Percentiles rank a stretch among this genome's conserved stretches.
Evolutionary conservation across 2,113 vertebrate species (phyloP).

Genomic region (Aegithalos caudatus): DNA sequence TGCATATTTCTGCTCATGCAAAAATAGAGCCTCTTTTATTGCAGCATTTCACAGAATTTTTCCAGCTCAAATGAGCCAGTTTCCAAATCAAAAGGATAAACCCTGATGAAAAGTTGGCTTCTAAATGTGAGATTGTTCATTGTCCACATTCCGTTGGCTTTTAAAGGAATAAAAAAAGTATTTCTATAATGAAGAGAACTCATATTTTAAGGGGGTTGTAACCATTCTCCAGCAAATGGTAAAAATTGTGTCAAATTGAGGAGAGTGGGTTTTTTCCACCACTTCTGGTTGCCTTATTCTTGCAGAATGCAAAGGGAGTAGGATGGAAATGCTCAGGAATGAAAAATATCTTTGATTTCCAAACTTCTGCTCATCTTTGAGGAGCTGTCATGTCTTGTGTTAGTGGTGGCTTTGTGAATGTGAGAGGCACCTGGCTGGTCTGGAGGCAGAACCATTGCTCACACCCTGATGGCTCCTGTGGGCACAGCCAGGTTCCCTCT

Average conservation of each 20-base stretch:
- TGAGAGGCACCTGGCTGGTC: neutral
- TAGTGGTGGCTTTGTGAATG: neutral
- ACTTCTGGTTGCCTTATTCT: neutral
- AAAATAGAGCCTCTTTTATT: conserved; percentile 58
- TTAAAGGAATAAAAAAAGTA: neutral
- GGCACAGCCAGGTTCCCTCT: neutral
- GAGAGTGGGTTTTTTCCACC: neutral
- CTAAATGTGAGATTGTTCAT: conserved; percentile 34
- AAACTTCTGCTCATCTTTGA: neutral
- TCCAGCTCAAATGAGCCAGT: conserved; percentile 48
- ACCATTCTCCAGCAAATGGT: neutral
- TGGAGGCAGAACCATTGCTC: neutral
- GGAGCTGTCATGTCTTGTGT: neutral
- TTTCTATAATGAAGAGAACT: conserved; percentile 1
- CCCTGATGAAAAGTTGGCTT: conserved; percentile 42
- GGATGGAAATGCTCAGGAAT: neutral
- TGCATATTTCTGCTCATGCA: conserved; percentile 39
- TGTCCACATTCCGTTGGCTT: conserved; percentile 20
- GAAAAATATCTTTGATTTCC: conserved; percentile 12
- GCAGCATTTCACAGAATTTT: conserved; percentile 48
- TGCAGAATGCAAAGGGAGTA: neutral
- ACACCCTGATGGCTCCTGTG: rapidly evolving
- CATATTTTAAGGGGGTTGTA: neutral
- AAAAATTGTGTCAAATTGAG: neutral
- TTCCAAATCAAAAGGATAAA: conserved; percentile 55